Conservation (phyloP, 1,140 invertebrate species). For the Melitaea cinxia region DNA sequence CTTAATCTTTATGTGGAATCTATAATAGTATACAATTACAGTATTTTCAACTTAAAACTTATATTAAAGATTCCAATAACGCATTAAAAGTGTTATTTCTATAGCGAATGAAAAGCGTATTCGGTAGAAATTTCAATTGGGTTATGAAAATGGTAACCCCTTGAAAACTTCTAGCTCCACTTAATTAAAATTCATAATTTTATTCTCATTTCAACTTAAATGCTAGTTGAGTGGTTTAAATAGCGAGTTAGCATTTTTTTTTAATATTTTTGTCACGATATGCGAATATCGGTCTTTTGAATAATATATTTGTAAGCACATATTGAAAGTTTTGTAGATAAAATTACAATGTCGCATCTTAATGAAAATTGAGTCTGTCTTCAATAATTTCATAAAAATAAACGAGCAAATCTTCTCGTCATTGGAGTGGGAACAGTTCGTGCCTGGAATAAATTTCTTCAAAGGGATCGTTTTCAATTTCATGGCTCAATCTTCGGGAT, state of each 20-base stretch:
- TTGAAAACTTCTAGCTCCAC: slow-evolving; percentile 58
- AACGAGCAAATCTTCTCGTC: slow-evolving; percentile 77
- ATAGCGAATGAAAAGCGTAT: not conserved
- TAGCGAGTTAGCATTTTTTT: slow-evolving; percentile 56
- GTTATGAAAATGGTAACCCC: slow-evolving; percentile 40
- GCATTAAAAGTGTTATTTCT: not conserved
- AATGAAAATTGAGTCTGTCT: slow-evolving; percentile 40
- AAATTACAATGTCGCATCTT: slow-evolving; percentile 4
- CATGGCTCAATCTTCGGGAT: slow-evolving; percentile 80
- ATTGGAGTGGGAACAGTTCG: slow-evolving; percentile 74
- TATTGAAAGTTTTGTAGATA: not conserved
- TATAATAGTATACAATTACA: no score
- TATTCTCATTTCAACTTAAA: slow-evolving; percentile 66
- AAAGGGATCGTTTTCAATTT: slow-evolving; percentile 81
- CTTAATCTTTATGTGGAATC: no score
- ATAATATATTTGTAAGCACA: not conserved
- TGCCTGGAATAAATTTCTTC: slow-evolving; percentile 80
- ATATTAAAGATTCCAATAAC: no score
- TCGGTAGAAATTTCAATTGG: slow-evolving; percentile 19
- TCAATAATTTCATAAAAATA: slow-evolving; percentile 81
- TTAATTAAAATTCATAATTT: slow-evolving; percentile 66
- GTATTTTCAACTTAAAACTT: no score
- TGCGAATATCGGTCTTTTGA: not conserved
- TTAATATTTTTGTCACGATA: slow-evolving; percentile 14
- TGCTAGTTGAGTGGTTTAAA: slow-evolving; percentile 70